Evolutionary conservation across 2,797 vertebrate species (phyloP).

Genomic region (Chloroceryle amazona): DNA sequence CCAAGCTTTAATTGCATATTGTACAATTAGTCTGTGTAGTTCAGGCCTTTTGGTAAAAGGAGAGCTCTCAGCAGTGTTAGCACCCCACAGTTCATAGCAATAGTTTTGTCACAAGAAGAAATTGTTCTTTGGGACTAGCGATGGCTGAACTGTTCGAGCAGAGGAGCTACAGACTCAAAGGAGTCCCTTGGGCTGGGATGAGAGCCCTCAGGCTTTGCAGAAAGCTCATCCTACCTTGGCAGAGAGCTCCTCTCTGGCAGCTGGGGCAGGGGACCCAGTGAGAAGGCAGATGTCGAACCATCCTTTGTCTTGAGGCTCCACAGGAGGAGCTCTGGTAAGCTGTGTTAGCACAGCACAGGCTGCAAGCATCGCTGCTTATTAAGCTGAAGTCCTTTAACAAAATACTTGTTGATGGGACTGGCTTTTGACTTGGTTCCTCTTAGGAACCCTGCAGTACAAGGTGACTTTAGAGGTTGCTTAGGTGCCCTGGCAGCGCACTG

Average conservation of each 20-base stretch:
- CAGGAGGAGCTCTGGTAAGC: background rate
- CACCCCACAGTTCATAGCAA: background rate
- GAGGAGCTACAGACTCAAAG: background rate
- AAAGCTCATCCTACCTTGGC: background rate
- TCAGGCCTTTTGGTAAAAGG: background rate
- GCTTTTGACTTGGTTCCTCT: background rate
- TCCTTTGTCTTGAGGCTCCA: background rate
- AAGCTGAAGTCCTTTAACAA: background rate
- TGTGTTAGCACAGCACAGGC: background rate
- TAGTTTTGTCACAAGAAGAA: background rate
- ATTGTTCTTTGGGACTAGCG: background rate
- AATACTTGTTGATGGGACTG: background rate
- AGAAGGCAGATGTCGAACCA: accelerated
- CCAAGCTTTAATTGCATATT: background rate
- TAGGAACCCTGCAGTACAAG: background rate
- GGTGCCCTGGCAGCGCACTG: background rate
- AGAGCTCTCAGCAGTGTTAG: background rate
- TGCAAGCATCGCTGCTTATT: background rate
- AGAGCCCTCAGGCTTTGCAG: background rate
- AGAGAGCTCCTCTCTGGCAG: background rate
- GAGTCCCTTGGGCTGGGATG: background rate
- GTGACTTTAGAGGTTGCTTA: background rate
- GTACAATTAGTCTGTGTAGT: background rate
- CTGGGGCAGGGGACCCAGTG: background rate
- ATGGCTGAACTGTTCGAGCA: background rate